phyloP scores from a whole-genome alignment of 2,888 invertebrate species.

The Stenodema calcarata region DNA sequence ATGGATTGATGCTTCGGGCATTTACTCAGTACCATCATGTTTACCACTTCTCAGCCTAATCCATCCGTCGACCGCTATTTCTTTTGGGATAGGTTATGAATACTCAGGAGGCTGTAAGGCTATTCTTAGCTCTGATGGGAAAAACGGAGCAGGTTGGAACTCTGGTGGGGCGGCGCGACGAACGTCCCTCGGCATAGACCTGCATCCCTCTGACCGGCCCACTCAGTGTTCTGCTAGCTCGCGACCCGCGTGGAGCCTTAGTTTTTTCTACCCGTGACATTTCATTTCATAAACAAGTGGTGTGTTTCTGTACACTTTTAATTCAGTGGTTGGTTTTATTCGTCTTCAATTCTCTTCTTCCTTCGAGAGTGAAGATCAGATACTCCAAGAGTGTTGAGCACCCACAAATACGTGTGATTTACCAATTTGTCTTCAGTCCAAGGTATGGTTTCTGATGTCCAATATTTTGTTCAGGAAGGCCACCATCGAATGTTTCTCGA shows the following conservation, averaged over 20 bases:
- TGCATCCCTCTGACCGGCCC: slow-evolving; percentile 18
- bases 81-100: slow-evolving; percentile 3
- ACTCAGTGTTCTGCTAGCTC: slow-evolving; percentile 50
- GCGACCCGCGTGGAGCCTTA: slow-evolving; percentile 45
- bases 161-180: slow-evolving; percentile 17
- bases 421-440: slow-evolving; percentile 3
- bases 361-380: slow-evolving; percentile 12
- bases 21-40: too few relatives aligned
- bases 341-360: slow-evolving; percentile 3
- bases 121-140: slow-evolving; percentile 12
- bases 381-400: slow-evolving; percentile 36
- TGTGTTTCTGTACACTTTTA: slow-evolving; percentile 43
- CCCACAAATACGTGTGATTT: background rate
- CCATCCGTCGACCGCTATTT: background rate
- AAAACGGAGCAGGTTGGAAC: slow-evolving; percentile 20
- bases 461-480: slow-evolving; percentile 35
- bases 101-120: background rate
- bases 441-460: slow-evolving; percentile 38
- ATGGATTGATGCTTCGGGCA: too few relatives aligned
- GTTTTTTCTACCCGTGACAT: background rate
- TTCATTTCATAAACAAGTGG: background rate
- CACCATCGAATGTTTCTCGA: background rate
- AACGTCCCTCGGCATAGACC: slow-evolving; percentile 4
- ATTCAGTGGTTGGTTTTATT: background rate
- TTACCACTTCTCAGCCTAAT: too few relatives aligned